Evolutionary conservation across 2,888 invertebrate species (phyloP), one percentile per base, ranked within the genome.

Genomic region (Pristionchus fissidentatus): DNA sequence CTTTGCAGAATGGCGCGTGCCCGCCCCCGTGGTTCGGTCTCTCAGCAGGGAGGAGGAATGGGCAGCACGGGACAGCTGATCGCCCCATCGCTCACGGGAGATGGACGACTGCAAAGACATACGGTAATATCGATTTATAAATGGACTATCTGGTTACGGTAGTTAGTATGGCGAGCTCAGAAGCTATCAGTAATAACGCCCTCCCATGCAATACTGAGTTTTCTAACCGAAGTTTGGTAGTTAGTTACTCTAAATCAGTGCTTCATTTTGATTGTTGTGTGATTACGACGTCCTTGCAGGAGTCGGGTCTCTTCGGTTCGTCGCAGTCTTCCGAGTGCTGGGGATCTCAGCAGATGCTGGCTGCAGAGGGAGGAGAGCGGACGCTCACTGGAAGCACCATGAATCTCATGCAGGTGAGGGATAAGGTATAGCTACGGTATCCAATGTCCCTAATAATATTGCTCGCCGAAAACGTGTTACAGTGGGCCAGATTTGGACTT

Each of bases 1-100:
- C n/a, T n/a, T n/a, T 26, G 62, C n/a, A 75, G 77, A 0, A 84
- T 84, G 75, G 84, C 85, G 5, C 79, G 90, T 43, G 89, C 89
- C 4, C 75, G 90, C 10, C 90, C 90, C 0, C 75, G 90, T n/a
- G 87, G 88, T 52, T 89, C 90, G 3, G 89, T 90, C 8, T 89
- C 89, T 1, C 29, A 46, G 29, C 57, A 57, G 62, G 80, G 60
- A 32, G 57, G 57, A 66, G 66, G 66, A 66, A 55, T 52, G 78
- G 43, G 41, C 8, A 43, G 79, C 41, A 60, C 5, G 55, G 38
- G 79, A 13, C 80, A 80, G 38, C 35, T 80, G 41, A 66, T 66
- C 38, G 26, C 80, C 7, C 60, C 80, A 0, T 80, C 80, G 32
- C n/a, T 60, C 41, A 80, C 80, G 15, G 80, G 80, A 29, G 80